Evolutionary conservation across 1,140 invertebrate species (phyloP).

Genomic region (Ostrea edulis): DNA sequence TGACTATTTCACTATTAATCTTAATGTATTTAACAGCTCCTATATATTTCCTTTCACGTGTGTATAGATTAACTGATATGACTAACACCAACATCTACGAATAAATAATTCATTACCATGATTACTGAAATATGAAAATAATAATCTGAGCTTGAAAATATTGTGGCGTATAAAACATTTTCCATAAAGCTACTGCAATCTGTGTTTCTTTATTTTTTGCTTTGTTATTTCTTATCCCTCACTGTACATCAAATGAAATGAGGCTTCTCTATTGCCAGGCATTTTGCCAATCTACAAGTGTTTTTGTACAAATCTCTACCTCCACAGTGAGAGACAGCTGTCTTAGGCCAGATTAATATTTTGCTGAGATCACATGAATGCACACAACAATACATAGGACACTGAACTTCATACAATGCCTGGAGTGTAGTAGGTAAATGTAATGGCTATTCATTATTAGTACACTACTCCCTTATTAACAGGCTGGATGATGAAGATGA

Average conservation of each 20-base stretch:
- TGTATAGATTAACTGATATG: background rate
- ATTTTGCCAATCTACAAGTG: conserved; percentile 7
- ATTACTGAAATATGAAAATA: background rate
- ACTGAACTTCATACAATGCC: background rate
- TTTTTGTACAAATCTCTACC: conserved; percentile 25
- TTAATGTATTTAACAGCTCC: conserved; percentile 26
- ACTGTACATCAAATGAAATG: conserved; percentile 26
- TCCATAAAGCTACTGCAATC: background rate
- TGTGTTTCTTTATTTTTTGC: background rate
- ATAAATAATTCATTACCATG: conserved; percentile 24
- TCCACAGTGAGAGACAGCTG: conserved; percentile 5
- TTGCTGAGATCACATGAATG: background rate
- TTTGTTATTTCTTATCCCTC: background rate
- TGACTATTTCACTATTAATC: conserved; percentile 29
- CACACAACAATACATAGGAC: background rate
- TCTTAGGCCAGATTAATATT: conserved; percentile 11
- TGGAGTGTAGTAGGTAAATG: background rate
- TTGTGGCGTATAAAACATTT: background rate
- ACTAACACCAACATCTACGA: background rate
- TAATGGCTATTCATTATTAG: conserved; percentile 26
- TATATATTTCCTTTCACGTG: background rate
- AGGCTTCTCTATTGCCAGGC: conserved; percentile 9
- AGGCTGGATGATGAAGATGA: background rate
- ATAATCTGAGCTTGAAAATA: conserved; percentile 5
- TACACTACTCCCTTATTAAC: background rate